Base-by-base conservation (phyloP, 1,140 invertebrate species). In the Polypedilum pembai region DNA sequence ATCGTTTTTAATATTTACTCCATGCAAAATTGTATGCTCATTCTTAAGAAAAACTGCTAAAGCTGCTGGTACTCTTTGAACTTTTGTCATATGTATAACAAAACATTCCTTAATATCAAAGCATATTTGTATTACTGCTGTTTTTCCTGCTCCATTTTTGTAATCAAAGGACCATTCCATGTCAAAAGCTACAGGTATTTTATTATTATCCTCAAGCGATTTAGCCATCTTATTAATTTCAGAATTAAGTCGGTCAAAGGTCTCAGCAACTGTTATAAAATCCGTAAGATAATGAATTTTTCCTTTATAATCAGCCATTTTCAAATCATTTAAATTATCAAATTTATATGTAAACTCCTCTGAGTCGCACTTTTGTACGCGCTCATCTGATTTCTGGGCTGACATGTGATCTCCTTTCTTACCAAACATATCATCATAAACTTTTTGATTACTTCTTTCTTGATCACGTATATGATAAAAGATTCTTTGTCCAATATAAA, bases 1-100 rank as follows among this genome's bases (percentile, higher is more conserved):
- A 78, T 90, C 88, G 77, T 87, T 87, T 80, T 87, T 88, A 65
- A 89, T 86, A 79, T 88, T 88, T 17, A 88, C 84, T 45, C 88
- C 88, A 78, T 87, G 85, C 24, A 89, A 78, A 73, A 83, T 83
- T 7, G 88, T 84, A 79, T 86, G 87, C 8, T 85, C 80, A 83
- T 89, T 87, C 63, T 81, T 82, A 8, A 89, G 79, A 12, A 89
- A 79, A 10, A 82, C 76, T 24, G 82, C 78, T 75, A 89, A 81
- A 73, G 84, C 81, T 75, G 84, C 83, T 4, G 88, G 88, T 17
- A 89, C 77, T 76, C 84, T 86, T 76, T 83, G 83, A 0, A 88
- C 69, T 17, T 84, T 79, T 75, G 82, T 85, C 21, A 89, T 76
- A 76, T 89, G 86, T 41, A 89, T 83, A 1, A 89, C 78, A 78